Base-by-base conservation (phyloP, 2,113 vertebrate species). In the Irena cyanogastra region DNA sequence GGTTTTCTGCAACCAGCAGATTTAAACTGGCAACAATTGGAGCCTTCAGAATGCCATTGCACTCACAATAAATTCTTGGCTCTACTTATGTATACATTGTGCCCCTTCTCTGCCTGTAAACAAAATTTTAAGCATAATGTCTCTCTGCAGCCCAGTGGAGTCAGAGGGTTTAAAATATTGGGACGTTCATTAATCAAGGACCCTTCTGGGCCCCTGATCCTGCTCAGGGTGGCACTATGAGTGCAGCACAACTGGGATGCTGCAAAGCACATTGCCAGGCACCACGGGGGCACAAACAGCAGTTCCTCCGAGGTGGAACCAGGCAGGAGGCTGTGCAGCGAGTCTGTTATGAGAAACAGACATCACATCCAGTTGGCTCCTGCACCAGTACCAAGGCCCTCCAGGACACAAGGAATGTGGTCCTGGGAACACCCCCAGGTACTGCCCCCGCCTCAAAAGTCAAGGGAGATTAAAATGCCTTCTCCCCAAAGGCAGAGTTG, bases 361-460 rank as follows among this genome's bases (percentile, higher is more conserved):
- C 41, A 52, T 21, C 0, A 1, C 0, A 0, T 37, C 31, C 0
- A 0, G 6, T 0, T 47, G 17, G 30, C 33, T 49, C 23, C 23
- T 47, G 33, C 22, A 54, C 33, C 23, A 33, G 14, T 54, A 37
- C 10, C 30, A 15, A 45, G 19, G 15, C n/a, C 42, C 78, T 75
- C 56, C 1, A 7, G 37, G 27, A 76, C 27, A 57, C 1, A 4
- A 35, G n/a, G 82, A 87, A 41, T 68, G 33, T 9, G 8, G 57
- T 21, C 27, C 41, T 89, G 61, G 30, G 75, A 86, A 75, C 42
- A 76, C 19, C 18, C 11, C 31, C 59, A 72, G 19, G 47, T 45
- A 49, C 35, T 71, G 14, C 39, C 24, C 24, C 35, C 77, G 28
- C 28, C 35, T 81, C 35, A 63, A 12, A 42, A 31, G 30, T 64